phyloP scores from a whole-genome alignment of 1,140 invertebrate species.

The Drosophila sp. region DNA sequence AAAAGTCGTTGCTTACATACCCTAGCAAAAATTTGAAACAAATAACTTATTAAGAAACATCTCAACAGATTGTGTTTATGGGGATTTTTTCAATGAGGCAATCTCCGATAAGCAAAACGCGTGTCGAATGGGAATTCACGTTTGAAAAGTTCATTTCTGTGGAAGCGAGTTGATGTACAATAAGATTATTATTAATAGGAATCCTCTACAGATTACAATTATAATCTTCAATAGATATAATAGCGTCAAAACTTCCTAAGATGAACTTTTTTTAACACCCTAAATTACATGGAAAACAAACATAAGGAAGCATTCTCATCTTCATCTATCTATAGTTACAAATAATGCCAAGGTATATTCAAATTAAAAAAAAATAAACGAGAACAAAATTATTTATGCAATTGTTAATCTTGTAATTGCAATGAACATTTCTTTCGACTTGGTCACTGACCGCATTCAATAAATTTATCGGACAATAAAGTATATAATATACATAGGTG shows the following conservation, averaged over 20 bases:
- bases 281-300: too few relatives aligned
- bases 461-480: conserved; percentile 23
- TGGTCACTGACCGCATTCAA: conserved; percentile 45
- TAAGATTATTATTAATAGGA: neutral
- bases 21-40: neutral
- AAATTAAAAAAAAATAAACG: neutral
- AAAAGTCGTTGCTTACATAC: neutral
- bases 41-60: neutral
- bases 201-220: neutral
- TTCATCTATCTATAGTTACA: neutral
- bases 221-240: too few relatives aligned
- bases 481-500: neutral
- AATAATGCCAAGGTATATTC: neutral
- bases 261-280: too few relatives aligned
- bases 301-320: too few relatives aligned
- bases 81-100: neutral
- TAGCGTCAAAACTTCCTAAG: too few relatives aligned
- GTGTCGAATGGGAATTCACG: neutral
- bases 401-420: conserved; percentile 6
- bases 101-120: neutral
- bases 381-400: neutral
- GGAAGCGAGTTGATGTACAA: too few relatives aligned
- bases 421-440: neutral
- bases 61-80: neutral
- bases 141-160: too few relatives aligned